Percentiles rank a stretch among this genome's conserved stretches.
phyloP scores from a whole-genome alignment of 2,797 vertebrate species.

The Cercopithecus neglectus region DNA sequence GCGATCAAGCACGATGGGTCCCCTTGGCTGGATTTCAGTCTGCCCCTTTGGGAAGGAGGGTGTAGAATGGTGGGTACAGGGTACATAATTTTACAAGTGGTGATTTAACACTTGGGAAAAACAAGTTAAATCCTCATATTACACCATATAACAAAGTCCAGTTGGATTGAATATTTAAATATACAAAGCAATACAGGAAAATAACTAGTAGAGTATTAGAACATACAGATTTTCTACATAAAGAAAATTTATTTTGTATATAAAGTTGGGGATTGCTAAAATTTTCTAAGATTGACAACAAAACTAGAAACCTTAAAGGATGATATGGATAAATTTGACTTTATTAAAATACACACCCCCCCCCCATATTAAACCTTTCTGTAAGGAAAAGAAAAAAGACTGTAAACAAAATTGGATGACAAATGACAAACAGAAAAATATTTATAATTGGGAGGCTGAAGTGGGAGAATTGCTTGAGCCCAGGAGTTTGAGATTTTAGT shows the following conservation, averaged over 20 bases:
- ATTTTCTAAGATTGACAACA: neutral
- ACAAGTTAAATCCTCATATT: neutral
- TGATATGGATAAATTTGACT: neutral
- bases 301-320: conserved; percentile 21
- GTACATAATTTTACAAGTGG: neutral
- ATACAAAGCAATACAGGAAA: neutral
- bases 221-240: neutral
- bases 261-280: neutral
- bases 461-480: neutral
- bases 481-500: neutral
- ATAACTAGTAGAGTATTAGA: neutral
- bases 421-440: conserved; percentile 1
- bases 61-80: neutral
- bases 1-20: neutral
- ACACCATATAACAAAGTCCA: neutral
- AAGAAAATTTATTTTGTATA: neutral
- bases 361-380: neutral
- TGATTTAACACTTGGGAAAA: neutral
- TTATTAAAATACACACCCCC: neutral
- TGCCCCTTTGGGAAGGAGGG: neutral
- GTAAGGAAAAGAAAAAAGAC: neutral
- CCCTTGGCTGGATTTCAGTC: neutral
- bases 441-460: neutral
- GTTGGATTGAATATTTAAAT: neutral
- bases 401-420: neutral